A percentile compares a stretch with the other conserved stretches of the same genome.
phyloP scores from a whole-genome alignment of 2,797 vertebrate species.

The Rousettus madagascariensis region DNA sequence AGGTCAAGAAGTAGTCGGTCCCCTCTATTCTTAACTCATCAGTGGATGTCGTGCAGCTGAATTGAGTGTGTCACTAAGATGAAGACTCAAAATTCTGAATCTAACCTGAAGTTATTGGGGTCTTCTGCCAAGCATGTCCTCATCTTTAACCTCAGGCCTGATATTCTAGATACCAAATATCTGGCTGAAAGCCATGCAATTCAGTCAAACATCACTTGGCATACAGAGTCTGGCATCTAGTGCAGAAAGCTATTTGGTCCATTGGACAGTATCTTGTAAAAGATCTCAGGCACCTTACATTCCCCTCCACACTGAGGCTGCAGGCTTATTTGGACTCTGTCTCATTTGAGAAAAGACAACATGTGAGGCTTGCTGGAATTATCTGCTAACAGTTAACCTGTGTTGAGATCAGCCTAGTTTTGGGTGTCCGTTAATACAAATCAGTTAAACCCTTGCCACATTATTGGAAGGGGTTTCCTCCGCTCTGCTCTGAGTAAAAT shows the following conservation, averaged over 20 bases:
- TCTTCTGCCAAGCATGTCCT: slow-evolving; percentile 10
- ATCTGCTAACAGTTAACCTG: not conserved
- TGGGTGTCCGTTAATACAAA: not conserved
- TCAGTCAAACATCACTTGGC: not conserved
- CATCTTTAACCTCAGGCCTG: slow-evolving; percentile 24
- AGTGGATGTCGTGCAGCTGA: not conserved
- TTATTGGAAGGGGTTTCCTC: slow-evolving; percentile 13
- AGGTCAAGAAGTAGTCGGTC: not conserved
- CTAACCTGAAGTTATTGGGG: not conserved
- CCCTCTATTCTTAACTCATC: not conserved
- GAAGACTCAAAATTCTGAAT: not conserved
- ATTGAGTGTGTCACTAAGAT: not conserved
- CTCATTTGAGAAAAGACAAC: slow-evolving; percentile 8
- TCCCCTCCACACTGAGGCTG: not conserved
- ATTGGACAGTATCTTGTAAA: not conserved
- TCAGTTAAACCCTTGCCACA: not conserved
- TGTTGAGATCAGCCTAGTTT: slow-evolving; percentile 1
- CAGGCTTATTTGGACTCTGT: not conserved
- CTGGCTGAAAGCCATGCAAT: not conserved
- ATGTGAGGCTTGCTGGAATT: not conserved
- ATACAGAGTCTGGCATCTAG: not conserved
- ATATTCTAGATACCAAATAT: not conserved
- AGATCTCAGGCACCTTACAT: not conserved
- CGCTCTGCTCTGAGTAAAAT: slow-evolving; percentile 37
- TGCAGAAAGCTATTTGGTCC: not conserved